Evolutionary conservation across 2,797 vertebrate genomes (phyloP), one percentile per base, ranked within the genome.

Genomic region (Borostomias antarcticus): DNA sequence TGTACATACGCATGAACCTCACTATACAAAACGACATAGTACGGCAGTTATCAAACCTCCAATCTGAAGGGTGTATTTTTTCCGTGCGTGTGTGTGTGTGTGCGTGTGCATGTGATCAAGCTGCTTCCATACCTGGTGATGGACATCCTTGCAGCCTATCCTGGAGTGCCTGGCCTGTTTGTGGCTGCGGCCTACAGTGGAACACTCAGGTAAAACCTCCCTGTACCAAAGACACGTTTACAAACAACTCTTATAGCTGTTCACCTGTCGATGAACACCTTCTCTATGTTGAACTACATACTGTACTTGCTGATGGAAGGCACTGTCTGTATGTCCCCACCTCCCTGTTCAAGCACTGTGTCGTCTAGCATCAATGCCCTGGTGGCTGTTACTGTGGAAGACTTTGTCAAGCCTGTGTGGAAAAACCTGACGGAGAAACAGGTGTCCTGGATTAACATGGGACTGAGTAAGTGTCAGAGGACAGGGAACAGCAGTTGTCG

Each of bases 291-390:
- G n/a, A n/a, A n/a, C n/a, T n/a, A n/a, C n/a, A n/a, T n/a, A n/a
- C n/a, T n/a, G n/a, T n/a, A n/a, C n/a, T n/a, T n/a, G n/a, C n/a
- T n/a, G n/a, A n/a, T n/a, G n/a, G n/a, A n/a, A n/a, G n/a, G n/a
- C n/a, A n/a, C n/a, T n/a, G n/a, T n/a, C n/a, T n/a, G n/a, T n/a
- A n/a, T n/a, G n/a, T n/a, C n/a, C n/a, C n/a, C n/a, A n/a, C n/a
- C n/a, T n/a, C n/a, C n/a, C n/a, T n/a, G n/a, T n/a, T n/a, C n/a
- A n/a, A 95, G 94, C 85, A 95, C 94, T 0, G 94, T 94, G 60
- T 95, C 94, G 1, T 95, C 94, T 64, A 95, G 94, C 79, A 95
- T 95, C 70, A 95, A 94, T 5, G 93, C 93, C 25, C 84, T 95
- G 1, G 93, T 94, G 48, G 93, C 94, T 1, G 94, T 95, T 51